phyloP scores from a whole-genome alignment of 2,797 vertebrate genomes.

The Cynopterus sphinx region DNA sequence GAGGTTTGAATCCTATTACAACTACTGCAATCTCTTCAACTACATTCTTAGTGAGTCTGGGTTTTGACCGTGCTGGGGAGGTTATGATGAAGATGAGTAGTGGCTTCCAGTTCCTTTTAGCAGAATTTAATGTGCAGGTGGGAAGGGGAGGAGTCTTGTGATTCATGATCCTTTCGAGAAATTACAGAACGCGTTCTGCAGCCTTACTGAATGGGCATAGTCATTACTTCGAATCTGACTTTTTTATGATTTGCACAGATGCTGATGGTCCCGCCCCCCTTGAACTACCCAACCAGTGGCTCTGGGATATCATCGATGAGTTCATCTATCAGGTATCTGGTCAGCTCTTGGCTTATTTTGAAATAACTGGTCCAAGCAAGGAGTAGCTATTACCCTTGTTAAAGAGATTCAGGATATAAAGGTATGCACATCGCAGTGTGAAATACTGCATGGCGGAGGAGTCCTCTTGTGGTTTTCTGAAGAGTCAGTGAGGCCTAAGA shows the following conservation, averaged over 20 bases:
- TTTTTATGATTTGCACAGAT: conserved; percentile 85
- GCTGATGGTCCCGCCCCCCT: conserved; percentile 98
- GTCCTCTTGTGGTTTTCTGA: background rate
- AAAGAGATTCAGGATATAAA: background rate
- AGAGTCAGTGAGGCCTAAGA: background rate
- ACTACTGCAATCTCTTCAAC: conserved; percentile 99
- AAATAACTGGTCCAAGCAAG: background rate
- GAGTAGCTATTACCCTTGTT: background rate
- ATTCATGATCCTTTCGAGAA: background rate
- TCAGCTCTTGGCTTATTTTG: background rate
- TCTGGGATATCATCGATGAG: conserved; percentile 99
- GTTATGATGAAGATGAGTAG: background rate
- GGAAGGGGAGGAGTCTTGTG: background rate
- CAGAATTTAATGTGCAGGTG: background rate
- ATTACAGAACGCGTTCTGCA: accelerated
- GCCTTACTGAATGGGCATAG: background rate
- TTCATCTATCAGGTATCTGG: conserved; percentile 97
- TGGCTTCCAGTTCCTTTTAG: background rate
- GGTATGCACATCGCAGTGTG: background rate
- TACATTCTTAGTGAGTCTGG: conserved; percentile 97
- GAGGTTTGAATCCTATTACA: conserved; percentile 99
- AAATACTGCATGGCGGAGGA: background rate
- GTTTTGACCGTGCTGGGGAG: accelerated
- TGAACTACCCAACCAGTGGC: conserved; percentile 99
- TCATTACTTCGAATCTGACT: background rate